Conservation (phyloP, 2,888 invertebrate genomes). For the Tetragonisca angustula region DNA sequence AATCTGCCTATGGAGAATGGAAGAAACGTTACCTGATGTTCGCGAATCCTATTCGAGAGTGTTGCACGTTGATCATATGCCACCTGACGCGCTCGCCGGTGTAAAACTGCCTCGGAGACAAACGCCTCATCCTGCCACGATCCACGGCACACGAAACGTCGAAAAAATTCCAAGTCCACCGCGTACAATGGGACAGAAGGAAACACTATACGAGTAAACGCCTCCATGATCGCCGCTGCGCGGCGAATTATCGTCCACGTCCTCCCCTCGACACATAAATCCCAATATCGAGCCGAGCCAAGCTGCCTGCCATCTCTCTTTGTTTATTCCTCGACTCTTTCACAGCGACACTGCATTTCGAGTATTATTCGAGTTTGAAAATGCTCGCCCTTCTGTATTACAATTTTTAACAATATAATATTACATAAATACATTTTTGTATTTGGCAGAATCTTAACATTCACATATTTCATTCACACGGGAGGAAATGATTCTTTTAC, state of each 20-base stretch:
- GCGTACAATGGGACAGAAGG: constrained; percentile 4
- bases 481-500: not conserved
- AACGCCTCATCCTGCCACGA: constrained; percentile 69
- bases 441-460: not conserved
- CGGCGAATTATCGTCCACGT: constrained; percentile 67
- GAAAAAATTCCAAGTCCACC: constrained; percentile 1
- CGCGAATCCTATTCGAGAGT: constrained; percentile 78
- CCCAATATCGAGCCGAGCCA: constrained; percentile 33
- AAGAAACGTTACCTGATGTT: constrained; percentile 77
- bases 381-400: not conserved
- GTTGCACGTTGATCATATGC: constrained; percentile 82
- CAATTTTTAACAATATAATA: not conserved
- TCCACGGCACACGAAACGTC: not conserved
- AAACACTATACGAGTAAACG: constrained; percentile 19
- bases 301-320: constrained; percentile 30
- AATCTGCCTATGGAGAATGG: not conserved
- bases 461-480: not conserved
- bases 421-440: not conserved
- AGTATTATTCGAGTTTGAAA: not conserved
- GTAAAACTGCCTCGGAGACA: constrained; percentile 76
- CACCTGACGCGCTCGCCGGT: constrained; percentile 79
- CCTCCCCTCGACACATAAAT: constrained; percentile 48
- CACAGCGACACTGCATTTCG: not conserved
- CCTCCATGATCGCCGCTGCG: constrained; percentile 55
- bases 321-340: not conserved